These are phyloP conservation scores for Hyperoplus lanceolatus DNA, from an alignment of 2,797 vertebrate species.

Conservation along the genomic window DNA sequence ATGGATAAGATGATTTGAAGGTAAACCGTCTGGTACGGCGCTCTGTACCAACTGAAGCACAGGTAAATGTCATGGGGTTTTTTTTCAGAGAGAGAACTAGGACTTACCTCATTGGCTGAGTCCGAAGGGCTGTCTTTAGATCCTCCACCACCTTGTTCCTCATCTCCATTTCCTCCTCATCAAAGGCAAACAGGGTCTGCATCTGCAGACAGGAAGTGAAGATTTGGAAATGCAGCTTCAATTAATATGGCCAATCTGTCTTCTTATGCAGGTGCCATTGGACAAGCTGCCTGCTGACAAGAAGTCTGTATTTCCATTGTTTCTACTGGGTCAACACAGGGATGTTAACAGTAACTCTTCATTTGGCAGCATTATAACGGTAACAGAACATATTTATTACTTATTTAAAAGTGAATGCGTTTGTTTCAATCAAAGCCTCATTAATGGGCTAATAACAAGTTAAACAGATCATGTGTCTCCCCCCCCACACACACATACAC, in stretches of 20 bases:
- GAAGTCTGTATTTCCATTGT: slow-evolving; percentile 10
- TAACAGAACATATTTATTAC: neutral
- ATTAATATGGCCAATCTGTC: neutral
- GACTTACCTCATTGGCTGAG: slow-evolving; percentile 96
- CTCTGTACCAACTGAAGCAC: neutral
- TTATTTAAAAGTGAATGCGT: slow-evolving; percentile 6
- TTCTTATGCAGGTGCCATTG: neutral
- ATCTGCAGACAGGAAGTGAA: slow-evolving; percentile 85
- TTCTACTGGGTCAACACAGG: slow-evolving; percentile 11
- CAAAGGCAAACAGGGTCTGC: slow-evolving; percentile 95
- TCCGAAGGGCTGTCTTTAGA: slow-evolving; percentile 96
- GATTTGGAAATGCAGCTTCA: neutral
- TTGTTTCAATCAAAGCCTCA: slow-evolving; percentile 37
- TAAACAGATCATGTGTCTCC: slow-evolving; percentile 16
- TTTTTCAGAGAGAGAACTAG: neutral
- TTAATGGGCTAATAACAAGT: slow-evolving; percentile 35
- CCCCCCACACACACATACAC: slow-evolving; percentile 1
- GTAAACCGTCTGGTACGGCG: neutral
- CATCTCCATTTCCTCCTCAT: slow-evolving; percentile 97
- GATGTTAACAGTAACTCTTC: slow-evolving; percentile 19
- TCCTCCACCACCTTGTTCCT: slow-evolving; percentile 98
- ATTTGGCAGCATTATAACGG: slow-evolving; percentile 22
- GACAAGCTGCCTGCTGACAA: neutral
- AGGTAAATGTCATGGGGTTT: neutral
- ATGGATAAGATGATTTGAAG: slow-evolving; percentile 8